Base-by-base conservation (phyloP, 2,113 vertebrate species). In the Nansenia antarctica region DNA sequence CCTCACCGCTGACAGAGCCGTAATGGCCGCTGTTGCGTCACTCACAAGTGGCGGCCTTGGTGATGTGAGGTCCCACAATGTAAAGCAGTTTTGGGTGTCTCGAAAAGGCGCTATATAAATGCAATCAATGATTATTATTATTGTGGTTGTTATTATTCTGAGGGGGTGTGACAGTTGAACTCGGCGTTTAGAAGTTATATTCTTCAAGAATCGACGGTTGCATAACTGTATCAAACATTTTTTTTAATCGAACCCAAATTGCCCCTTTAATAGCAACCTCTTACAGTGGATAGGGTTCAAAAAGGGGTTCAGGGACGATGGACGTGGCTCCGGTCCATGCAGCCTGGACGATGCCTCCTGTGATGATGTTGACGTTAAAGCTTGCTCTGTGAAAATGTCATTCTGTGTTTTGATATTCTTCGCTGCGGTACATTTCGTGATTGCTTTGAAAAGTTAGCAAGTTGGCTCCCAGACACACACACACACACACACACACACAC, bases 391-490 rank as follows among this genome's bases (percentile, higher is more conserved):
- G 14, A 22, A 34, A 9, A 32, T 63, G 18, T 9, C 24, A 22
- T 26, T 54, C 20, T 20, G 42, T 63, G 35, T 29, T 45, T 29
- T 15, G n/a, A 45, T 60, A 34, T 34, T 15, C 32, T 49, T 52
- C 15, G 15, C 39, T 58, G 60, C 34, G 57, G 35, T 79, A 67
- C 69, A 0, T 67, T 31, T n/a, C n/a, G n/a, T n/a, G n/a, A 78
- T 76, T 69, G 34, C 4, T 11, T n/a, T 53, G 8, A 39, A 47
- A 5, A 5, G n/a, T 14, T 5, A 5, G 4, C 1, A 2, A 12
- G n/a, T 18, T 18, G 18, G 14, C 42, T 49, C 2, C 12, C 18
- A n/a, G 45, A 49, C 5, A 8, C 45, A 49, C 18, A 15, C 6
- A n/a, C 22, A 29, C 60, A 52, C 34, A 49, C 15, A 42, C 32